Percentiles rank a stretch among this genome's conserved stretches.
Conservation (phyloP, 2,113 vertebrate species). For the Cairina moschata region DNA sequence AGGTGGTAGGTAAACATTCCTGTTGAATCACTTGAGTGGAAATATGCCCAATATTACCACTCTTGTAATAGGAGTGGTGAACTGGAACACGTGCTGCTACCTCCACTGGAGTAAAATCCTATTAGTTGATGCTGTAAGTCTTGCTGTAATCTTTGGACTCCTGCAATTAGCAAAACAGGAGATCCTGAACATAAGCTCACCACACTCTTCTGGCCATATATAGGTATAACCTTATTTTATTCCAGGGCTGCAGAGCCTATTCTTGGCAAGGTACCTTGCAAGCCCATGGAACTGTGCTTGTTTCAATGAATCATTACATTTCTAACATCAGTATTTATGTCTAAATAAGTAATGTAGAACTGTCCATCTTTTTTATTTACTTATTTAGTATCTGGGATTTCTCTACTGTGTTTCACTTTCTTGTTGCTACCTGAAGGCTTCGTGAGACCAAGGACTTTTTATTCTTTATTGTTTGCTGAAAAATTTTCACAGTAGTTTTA, state of each 20-base stretch:
- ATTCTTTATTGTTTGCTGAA: background rate
- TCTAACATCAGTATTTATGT: background rate
- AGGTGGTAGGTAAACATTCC: background rate
- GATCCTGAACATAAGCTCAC: background rate
- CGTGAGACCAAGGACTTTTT: background rate
- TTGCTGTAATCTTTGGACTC: background rate
- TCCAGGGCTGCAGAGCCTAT: background rate
- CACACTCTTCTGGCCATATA: background rate
- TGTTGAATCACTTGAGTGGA: background rate
- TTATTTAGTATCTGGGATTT: background rate
- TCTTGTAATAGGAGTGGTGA: background rate
- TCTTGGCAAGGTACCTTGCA: background rate
- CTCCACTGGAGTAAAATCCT: background rate
- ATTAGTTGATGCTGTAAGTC: background rate
- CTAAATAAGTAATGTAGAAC: background rate
- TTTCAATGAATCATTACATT: background rate
- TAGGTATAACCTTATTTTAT: background rate
- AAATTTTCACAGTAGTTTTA: background rate
- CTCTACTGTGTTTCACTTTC: background rate
- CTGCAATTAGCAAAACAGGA: background rate
- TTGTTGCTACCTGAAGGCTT: background rate
- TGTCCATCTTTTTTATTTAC: background rate
- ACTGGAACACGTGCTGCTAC: background rate
- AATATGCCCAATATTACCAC: background rate
- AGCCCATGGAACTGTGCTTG: background rate